Base-by-base conservation (phyloP, 2,113 vertebrate species). In the Phycodurus eques region DNA sequence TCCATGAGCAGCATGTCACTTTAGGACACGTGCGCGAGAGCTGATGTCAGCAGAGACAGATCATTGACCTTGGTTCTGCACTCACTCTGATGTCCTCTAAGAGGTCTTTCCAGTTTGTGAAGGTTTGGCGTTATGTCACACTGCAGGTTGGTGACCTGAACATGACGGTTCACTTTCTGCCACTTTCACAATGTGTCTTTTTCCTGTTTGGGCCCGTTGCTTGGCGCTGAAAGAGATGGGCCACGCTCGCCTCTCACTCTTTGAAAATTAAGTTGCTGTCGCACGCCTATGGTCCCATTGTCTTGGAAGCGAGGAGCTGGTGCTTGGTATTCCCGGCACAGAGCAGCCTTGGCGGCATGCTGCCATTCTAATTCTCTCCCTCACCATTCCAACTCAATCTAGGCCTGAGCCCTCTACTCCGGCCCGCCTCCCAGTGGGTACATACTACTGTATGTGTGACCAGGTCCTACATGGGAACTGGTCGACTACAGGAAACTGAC, bases 261-360 rank as follows among this genome's bases (percentile, higher is more conserved):
- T 87, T 88, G 88, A 83, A 78, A 86, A 81, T 82, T 84, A 86
- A 89, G 87, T 88, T 91, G 90, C 88, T 77, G 67, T 79, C 64
- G 75, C 83, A 84, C 87, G 87, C 89, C 91, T 83, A 68, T 80
- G 77, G 72, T 79, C 82, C 80, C 80, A 88, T 92, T 92, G 92
- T 91, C 75, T 73, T 27, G 44, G 51, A 33, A 68, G 75, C 80
- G 43, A 74, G 81, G 81, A 77, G 85, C 76, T 80, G 72, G 57
- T 73, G 82, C 73, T 93, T 93, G 91, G 86, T 93, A 93, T 93
- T 93, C 92, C 78, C 85, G 44, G 89, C 92, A 92, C 92, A 92
- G 86, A 89, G 79, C 62, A 31, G 54, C 80, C 83, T 88, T 88
- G 89, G 87, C 85, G 76, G 88, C 85, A 78, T 82, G 68, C 77